Evolutionary conservation across 2,888 invertebrate genomes (phyloP).

Genomic region (Dendrolimus pini): DNA sequence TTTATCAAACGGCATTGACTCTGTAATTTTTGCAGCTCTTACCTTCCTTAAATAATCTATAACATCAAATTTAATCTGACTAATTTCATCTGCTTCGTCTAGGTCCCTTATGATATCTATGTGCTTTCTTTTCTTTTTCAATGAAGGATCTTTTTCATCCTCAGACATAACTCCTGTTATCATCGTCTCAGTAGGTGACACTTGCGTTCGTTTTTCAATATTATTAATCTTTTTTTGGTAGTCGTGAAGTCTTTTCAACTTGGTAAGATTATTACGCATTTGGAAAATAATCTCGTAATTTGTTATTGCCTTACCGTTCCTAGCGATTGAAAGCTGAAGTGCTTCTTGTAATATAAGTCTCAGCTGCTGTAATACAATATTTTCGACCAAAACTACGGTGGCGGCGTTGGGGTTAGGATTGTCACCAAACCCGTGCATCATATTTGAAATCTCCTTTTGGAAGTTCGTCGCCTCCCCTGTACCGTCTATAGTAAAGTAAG

Average conservation of each 20-base stretch:
- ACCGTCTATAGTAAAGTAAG: slow-evolving; percentile 55
- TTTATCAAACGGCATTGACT: slow-evolving; percentile 70
- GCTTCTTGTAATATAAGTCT: slow-evolving; percentile 86
- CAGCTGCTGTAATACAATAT: slow-evolving; percentile 88
- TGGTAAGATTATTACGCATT: slow-evolving; percentile 87
- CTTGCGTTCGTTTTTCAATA: slow-evolving; percentile 47
- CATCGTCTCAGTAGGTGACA: slow-evolving; percentile 33
- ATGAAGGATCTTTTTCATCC: slow-evolving; percentile 69
- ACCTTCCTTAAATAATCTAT: slow-evolving; percentile 77
- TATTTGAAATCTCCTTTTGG: slow-evolving; percentile 85
- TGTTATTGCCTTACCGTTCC: slow-evolving; percentile 76
- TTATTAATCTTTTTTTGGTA: slow-evolving; percentile 80
- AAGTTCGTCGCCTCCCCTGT: slow-evolving; percentile 58
- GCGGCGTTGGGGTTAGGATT: slow-evolving; percentile 87
- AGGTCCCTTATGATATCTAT: slow-evolving; percentile 72
- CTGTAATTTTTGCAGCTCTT: slow-evolving; percentile 75
- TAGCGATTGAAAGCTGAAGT: slow-evolving; percentile 79
- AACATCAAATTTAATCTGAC: slow-evolving; percentile 70
- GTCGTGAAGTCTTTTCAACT: slow-evolving; percentile 84
- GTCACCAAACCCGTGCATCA: slow-evolving; percentile 97
- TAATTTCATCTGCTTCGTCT: slow-evolving; percentile 75
- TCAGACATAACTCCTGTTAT: slow-evolving; percentile 53
- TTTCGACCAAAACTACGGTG: slow-evolving; percentile 90
- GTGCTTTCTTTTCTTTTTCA: slow-evolving; percentile 57
- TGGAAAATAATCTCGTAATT: slow-evolving; percentile 87